Evolutionary conservation across 2,113 vertebrate genomes (phyloP).

Genomic region (Xyrauchen texanus): DNA sequence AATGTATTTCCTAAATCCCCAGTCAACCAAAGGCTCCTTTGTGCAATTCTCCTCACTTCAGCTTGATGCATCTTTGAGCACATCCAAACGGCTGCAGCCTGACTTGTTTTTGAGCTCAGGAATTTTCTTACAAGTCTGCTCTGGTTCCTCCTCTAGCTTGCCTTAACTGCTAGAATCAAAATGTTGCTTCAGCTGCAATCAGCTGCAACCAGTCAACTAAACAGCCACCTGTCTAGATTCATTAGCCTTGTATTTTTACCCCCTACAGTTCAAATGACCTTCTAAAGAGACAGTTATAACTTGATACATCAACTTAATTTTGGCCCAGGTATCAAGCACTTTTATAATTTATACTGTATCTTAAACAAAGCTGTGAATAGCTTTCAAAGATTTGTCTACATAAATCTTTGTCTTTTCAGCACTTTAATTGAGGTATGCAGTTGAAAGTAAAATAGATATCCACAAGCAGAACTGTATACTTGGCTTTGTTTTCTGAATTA

Average conservation of each 20-base stretch:
- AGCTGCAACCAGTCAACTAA: not conserved
- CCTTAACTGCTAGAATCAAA: not conserved
- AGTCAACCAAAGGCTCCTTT: not conserved
- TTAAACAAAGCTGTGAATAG: slow-evolving; percentile 16
- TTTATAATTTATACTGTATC: too few relatives aligned
- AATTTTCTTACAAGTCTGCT: not conserved
- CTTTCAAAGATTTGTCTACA: not conserved
- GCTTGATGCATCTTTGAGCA: not conserved
- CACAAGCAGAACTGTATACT: too few relatives aligned
- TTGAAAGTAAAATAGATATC: too few relatives aligned
- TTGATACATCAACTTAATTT: not conserved
- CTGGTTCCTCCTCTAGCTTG: not conserved
- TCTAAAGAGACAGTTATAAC: not conserved
- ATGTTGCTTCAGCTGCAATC: not conserved
- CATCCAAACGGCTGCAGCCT: not conserved
- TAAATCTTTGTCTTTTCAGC: too few relatives aligned
- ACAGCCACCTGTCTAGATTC: not conserved
- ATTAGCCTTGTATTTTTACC: not conserved
- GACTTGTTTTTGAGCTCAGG: not conserved
- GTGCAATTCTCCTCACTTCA: not conserved
- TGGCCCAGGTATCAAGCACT: too few relatives aligned
- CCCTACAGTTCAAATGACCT: not conserved
- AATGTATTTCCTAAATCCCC: not conserved
- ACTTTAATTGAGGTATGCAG: not conserved
- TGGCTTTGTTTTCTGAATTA: too few relatives aligned